These are phyloP conservation scores for Drosophila ercepeae DNA, from an alignment of 1,140 invertebrate genomes.

Conservation along the genomic window DNA sequence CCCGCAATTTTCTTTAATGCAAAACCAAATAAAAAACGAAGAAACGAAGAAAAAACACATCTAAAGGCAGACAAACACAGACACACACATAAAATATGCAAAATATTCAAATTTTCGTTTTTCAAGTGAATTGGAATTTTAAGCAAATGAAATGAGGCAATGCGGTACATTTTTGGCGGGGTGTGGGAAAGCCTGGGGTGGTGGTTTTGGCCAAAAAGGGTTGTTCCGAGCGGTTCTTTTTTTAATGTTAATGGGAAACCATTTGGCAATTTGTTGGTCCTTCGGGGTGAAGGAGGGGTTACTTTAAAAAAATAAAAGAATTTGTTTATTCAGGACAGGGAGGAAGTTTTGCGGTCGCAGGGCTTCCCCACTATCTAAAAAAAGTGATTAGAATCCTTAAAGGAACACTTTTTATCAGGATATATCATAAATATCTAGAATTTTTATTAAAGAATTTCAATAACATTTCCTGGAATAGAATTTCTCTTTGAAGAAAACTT, in stretches of 20 bases:
- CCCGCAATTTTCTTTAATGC: conserved; percentile 63
- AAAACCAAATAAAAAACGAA: conserved; percentile 31
- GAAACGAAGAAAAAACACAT: conserved; percentile 17
- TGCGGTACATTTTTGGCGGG: conserved; percentile 44
- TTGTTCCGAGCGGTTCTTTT: conserved; percentile 33
- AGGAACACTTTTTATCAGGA: conserved; percentile 27
- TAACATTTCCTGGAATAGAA: too few relatives aligned
- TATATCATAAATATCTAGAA: conserved; percentile 9
- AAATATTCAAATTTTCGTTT: conserved; percentile 74
- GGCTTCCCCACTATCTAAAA: conserved; percentile 20
- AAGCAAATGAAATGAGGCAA: conserved; percentile 69
- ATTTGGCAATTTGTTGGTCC: conserved; percentile 23
- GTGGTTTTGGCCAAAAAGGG: conserved; percentile 42
- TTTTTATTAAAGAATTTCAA: conserved; percentile 11
- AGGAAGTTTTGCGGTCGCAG: conserved; percentile 13
- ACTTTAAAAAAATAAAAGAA: conserved; percentile 2
- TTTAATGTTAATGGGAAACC: conserved; percentile 58
- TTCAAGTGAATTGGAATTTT: conserved; percentile 76
- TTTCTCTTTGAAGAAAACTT: too few relatives aligned
- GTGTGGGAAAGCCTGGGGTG: conserved; percentile 12
- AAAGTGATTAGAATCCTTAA: conserved; percentile 32
- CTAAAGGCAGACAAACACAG: conserved; percentile 47
- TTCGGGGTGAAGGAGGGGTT: conserved; percentile 43
- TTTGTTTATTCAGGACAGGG: conserved; percentile 46
- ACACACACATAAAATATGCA: conserved; percentile 59